A percentile compares a stretch with the other conserved stretches of the same genome.
These are phyloP conservation scores for Meteorus colon DNA, from an alignment of 2,888 invertebrate genomes.

Conservation along the genomic window DNA sequence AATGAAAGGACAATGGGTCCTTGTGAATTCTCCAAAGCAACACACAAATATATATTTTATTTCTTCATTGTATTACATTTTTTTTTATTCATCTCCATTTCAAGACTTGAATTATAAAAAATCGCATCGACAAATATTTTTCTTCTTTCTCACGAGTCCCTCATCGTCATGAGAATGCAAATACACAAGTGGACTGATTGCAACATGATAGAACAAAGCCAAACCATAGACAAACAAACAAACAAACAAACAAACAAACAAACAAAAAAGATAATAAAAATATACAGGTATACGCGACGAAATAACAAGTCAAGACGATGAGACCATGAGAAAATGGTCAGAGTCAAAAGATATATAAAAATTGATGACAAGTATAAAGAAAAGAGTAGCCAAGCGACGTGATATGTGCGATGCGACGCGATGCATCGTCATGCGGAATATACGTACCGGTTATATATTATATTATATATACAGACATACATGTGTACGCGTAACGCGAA, in stretches of 20 bases:
- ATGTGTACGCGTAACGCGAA: constrained; percentile 10
- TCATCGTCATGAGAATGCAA: no score
- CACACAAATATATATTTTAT: neutral
- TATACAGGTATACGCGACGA: neutral
- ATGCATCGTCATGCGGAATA: neutral
- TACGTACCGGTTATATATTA: neutral
- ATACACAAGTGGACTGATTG: no score
- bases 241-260: no score
- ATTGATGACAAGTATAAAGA: constrained; percentile 40
- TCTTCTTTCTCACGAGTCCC: neutral
- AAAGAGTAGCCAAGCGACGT: neutral
- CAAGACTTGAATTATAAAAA: neutral
- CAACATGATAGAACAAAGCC: constrained; percentile 13
- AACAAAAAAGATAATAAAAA: constrained; percentile 9
- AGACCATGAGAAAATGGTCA: no score
- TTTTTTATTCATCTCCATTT: neutral
- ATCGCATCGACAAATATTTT: neutral
- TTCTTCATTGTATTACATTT: neutral
- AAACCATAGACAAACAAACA: no score
- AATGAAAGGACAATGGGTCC: constrained; percentile 49
- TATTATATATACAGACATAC: neutral
- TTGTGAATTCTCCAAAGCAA: constrained; percentile 46
- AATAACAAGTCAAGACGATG: no score
- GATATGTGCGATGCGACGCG: neutral
- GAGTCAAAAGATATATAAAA: constrained; percentile 32